These are phyloP conservation scores for Heliconius eleuchia DNA, from an alignment of 1,140 invertebrate species.

Conservation along the genomic window DNA sequence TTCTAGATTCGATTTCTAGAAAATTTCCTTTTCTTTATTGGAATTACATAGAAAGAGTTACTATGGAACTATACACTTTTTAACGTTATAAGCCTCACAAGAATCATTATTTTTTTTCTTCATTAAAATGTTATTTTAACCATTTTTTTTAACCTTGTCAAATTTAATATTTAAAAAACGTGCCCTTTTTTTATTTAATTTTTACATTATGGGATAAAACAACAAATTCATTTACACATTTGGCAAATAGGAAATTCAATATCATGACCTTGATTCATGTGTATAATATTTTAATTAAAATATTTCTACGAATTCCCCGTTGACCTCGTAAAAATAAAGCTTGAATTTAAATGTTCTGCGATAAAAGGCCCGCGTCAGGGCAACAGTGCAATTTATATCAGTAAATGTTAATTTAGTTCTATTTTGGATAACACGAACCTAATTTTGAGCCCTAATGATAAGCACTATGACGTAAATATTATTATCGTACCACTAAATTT, in stretches of 20 bases:
- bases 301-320: background rate
- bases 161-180: too few relatives aligned
- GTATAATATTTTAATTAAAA: background rate
- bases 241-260: background rate
- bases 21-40: too few relatives aligned
- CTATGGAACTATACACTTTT: too few relatives aligned
- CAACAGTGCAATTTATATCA: constrained; percentile 10
- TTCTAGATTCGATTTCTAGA: too few relatives aligned
- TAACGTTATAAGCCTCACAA: too few relatives aligned
- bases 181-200: background rate
- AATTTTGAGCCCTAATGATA: constrained; percentile 9
- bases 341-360: constrained; percentile 5
- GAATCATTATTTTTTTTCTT: too few relatives aligned
- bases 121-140: too few relatives aligned
- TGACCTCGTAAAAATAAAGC: constrained; percentile 12
- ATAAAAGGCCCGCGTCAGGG: constrained; percentile 7
- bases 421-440: constrained; percentile 10
- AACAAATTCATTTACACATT: background rate
- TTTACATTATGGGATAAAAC: background rate
- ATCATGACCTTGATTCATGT: background rate
- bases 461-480: background rate
- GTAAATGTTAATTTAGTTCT: constrained; percentile 12
- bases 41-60: too few relatives aligned
- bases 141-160: too few relatives aligned
- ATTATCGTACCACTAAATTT: background rate